Base-by-base conservation (phyloP, 2,888 invertebrate genomes). In the Nomada fabriciana region DNA sequence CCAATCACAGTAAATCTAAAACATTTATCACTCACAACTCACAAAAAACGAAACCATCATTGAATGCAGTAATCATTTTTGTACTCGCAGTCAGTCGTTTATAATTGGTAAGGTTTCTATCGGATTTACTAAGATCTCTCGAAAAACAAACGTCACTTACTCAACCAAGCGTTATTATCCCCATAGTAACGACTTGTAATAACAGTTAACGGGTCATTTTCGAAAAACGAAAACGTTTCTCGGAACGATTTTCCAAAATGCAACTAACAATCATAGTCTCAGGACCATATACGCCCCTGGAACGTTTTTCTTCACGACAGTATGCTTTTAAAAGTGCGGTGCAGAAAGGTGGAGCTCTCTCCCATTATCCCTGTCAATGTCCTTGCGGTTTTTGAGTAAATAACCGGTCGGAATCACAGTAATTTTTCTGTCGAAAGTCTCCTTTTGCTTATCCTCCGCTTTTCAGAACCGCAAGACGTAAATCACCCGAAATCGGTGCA, bases 351-450 rank as follows among this genome's bases (percentile, higher is more conserved):
- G 82, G 79, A 76, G 70, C 65, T 60, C 65, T 57, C 69, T 65
- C 63, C 86, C 82, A 89, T 90, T 89, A 89, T 88, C 86, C 87
- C 84, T 88, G 88, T 89, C 88, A 87, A 76, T 86, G 86, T 89
- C 83, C 77, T 82, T 82, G 85, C 63, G 81, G 82, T 84, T 77
- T 78, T 84, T 78, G 85, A 86, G 88, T 83, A 88, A 89, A 90
- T 85, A 86, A 85, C 84, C 84, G 61, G 74, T 43, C 79, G 63
- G 68, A 87, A 89, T 87, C 80, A 82, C 80, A 82, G 87, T 87
- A 85, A 87, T 87, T 80, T 85, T 60, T 75, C 75, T 76, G 79
- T 80, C 82, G 64, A 65, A 64, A 59, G 43, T 74, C 59, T 72
- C 60, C 61, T 80, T 81, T 15, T 70, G 29, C 52, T 64, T 64